A percentile compares a stretch with the other conserved stretches of the same genome.
phyloP scores from a whole-genome alignment of 2,888 invertebrate species.

The Ormyrus labotus region DNA sequence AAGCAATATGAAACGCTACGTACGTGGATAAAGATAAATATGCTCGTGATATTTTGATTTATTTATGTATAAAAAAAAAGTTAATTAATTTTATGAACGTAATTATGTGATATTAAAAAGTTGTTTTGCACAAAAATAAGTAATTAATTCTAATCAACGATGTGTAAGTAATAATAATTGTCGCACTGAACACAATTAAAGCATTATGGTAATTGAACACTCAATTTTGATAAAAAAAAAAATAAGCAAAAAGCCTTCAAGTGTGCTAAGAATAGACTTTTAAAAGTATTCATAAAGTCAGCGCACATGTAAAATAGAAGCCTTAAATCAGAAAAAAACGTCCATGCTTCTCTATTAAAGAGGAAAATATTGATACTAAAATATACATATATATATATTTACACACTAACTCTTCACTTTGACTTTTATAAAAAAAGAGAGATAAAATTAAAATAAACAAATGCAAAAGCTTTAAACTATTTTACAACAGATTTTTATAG shows the following conservation, averaged over 20 bases:
- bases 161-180: slow-evolving; percentile 45
- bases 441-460: not conserved
- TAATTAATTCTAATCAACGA: slow-evolving; percentile 34
- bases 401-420: slow-evolving; percentile 16
- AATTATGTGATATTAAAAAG: slow-evolving; percentile 26
- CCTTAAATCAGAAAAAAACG: slow-evolving; percentile 46
- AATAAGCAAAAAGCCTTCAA: slow-evolving; percentile 23
- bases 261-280: slow-evolving; percentile 44
- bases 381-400: slow-evolving; percentile 23
- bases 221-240: slow-evolving; percentile 30
- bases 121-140: slow-evolving; percentile 36
- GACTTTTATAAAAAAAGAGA: slow-evolving; percentile 24
- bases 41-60: slow-evolving; percentile 57
- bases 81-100: slow-evolving; percentile 29
- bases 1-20: slow-evolving; percentile 30
- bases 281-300: slow-evolving; percentile 36
- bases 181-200: slow-evolving; percentile 45
- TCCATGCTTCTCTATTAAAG: slow-evolving; percentile 42
- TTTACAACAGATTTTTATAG: slow-evolving; percentile 39
- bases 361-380: slow-evolving; percentile 31
- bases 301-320: slow-evolving; percentile 47
- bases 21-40: slow-evolving; percentile 42
- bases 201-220: slow-evolving; percentile 8
- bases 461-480: slow-evolving; percentile 28
- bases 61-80: not conserved